Conservation (phyloP, 2,113 vertebrate species). For the Spermophilus dauricus region DNA sequence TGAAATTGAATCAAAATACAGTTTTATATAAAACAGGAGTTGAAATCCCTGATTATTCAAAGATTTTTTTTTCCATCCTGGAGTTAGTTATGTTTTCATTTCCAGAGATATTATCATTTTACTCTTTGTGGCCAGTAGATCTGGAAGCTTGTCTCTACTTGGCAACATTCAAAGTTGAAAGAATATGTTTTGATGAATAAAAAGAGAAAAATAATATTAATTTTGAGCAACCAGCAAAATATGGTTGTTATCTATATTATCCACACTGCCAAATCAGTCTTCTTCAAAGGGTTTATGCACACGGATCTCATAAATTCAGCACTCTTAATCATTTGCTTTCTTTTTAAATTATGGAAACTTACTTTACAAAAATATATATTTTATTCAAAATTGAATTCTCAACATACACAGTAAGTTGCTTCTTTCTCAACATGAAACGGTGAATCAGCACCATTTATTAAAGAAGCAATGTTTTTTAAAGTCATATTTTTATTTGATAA, state of each 20-base stretch:
- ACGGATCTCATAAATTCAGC: neutral
- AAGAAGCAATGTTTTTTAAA: neutral
- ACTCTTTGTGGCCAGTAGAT: neutral
- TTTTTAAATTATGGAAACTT: neutral
- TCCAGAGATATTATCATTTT: conserved; percentile 52
- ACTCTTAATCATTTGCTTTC: neutral
- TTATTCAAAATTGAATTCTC: neutral
- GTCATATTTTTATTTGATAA: neutral
- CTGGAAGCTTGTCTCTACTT: neutral
- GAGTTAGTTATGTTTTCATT: conserved; percentile 57
- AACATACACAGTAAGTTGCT: neutral
- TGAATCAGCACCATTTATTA: neutral
- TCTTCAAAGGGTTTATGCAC: neutral
- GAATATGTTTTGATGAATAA: neutral
- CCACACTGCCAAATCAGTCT: neutral
- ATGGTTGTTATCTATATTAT: neutral
- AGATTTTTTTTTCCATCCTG: conserved; percentile 8
- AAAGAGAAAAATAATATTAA: neutral
- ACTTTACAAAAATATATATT: neutral
- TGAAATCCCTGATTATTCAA: neutral
- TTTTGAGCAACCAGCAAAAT: neutral
- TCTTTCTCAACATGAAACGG: neutral
- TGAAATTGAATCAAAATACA: conserved; percentile 35
- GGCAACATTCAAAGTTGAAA: conserved; percentile 20
- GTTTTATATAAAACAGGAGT: conserved; percentile 40